Evolutionary conservation across 2,113 vertebrate species (phyloP).

Genomic region (Poecilia latipinna): DNA sequence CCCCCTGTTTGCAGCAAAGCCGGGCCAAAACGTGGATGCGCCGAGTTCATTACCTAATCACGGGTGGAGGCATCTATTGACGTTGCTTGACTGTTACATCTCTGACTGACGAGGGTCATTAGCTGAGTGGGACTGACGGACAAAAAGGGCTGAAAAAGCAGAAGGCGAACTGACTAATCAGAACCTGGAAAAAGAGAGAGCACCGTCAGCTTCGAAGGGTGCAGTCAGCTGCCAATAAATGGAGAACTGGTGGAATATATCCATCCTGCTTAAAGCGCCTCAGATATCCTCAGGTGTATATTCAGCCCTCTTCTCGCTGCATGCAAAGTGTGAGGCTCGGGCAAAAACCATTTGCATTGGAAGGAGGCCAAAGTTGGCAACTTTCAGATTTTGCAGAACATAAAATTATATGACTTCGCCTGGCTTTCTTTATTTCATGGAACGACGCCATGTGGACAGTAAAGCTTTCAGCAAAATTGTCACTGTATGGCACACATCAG

Average conservation of each 20-base stretch:
- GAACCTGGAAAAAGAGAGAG: slow-evolving; percentile 33
- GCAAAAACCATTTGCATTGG: slow-evolving; percentile 26
- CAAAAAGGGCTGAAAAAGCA: slow-evolving; percentile 72
- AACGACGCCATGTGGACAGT: slow-evolving; percentile 12
- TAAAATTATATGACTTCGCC: slow-evolving; percentile 18
- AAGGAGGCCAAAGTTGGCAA: slow-evolving; percentile 7
- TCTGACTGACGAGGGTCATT: slow-evolving; percentile 73
- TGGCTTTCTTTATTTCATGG: slow-evolving; percentile 5
- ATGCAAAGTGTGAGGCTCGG: not conserved
- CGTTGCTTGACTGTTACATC: slow-evolving; percentile 68
- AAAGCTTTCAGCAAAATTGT: not conserved
- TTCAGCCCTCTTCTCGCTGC: slow-evolving; percentile 10
- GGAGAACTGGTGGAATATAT: slow-evolving; percentile 43
- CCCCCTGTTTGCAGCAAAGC: slow-evolving; percentile 17
- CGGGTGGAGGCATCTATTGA: slow-evolving; percentile 51
- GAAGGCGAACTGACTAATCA: slow-evolving; percentile 64
- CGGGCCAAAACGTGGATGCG: slow-evolving; percentile 46
- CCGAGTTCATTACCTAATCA: slow-evolving; percentile 64
- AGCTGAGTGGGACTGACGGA: slow-evolving; percentile 58
- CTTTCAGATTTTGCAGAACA: slow-evolving; percentile 24
- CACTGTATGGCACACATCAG: not conserved
- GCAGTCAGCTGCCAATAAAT: slow-evolving; percentile 24
- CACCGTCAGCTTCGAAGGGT: slow-evolving; percentile 42
- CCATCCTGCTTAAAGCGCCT: slow-evolving; percentile 29
- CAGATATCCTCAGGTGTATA: slow-evolving; percentile 42